A percentile compares a stretch with the other conserved stretches of the same genome.
phyloP scores from a whole-genome alignment of 2,888 invertebrate species.

The Celastrina argiolus region DNA sequence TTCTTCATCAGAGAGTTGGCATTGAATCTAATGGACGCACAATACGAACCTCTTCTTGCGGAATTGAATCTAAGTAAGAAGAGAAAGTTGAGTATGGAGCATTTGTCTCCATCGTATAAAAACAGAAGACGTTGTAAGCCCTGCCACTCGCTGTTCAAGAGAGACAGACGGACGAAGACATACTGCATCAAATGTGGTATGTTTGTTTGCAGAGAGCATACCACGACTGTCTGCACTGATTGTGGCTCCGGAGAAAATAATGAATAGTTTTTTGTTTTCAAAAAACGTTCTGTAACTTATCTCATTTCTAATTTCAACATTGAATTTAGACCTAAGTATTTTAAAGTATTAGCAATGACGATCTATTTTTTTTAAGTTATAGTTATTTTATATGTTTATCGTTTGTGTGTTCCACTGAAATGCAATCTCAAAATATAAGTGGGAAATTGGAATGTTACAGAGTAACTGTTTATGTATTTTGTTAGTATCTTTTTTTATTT shows the following conservation, averaged over 20 bases:
- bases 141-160: slow-evolving; percentile 49
- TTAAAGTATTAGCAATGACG: too few species aligned
- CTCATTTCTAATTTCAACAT: background rate
- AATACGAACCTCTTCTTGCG: slow-evolving; percentile 20
- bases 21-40: slow-evolving; percentile 48
- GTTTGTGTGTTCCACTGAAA: background rate
- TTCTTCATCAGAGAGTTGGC: slow-evolving; percentile 59
- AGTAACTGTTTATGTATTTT: background rate
- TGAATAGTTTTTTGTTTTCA: background rate
- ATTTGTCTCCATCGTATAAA: background rate
- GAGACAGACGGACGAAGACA: slow-evolving; percentile 57
- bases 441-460: background rate
- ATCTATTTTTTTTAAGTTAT: too few species aligned
- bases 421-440: background rate
- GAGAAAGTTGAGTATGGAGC: slow-evolving; percentile 33
- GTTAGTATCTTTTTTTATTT: background rate
- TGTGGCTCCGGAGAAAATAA: slow-evolving; percentile 38
- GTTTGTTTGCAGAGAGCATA: slow-evolving; percentile 63
- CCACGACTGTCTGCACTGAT: slow-evolving; percentile 50
- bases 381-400: too few species aligned
- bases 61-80: slow-evolving; percentile 32
- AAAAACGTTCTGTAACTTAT: background rate
- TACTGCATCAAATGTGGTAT: slow-evolving; percentile 57
- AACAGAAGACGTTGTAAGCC: slow-evolving; percentile 51
- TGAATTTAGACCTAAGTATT: background rate